Conservation (phyloP, 2,113 vertebrate genomes). For the Triplophysa dalaica region DNA sequence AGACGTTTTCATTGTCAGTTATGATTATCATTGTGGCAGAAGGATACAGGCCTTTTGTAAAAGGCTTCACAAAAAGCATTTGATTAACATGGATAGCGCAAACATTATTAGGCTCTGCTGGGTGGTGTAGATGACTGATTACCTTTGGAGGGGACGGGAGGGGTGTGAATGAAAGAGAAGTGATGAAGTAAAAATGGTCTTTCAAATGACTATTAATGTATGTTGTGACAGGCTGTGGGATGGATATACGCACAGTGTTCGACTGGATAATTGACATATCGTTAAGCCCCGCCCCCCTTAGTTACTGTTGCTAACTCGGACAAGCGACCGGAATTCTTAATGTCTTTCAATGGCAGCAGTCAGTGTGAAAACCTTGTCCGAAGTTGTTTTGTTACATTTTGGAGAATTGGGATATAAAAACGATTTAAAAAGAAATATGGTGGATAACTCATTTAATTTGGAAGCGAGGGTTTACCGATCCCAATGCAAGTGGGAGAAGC, state of each 20-base stretch:
- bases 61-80: conserved; percentile 43
- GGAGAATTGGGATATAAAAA: no score
- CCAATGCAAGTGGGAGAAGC: no score
- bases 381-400: no score
- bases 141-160: background rate
- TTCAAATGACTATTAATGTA: conserved; percentile 17
- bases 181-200: background rate
- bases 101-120: conserved; percentile 46
- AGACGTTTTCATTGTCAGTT: conserved; percentile 56
- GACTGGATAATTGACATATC: background rate
- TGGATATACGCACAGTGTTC: conserved; percentile 30
- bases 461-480: no score
- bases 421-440: no score
- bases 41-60: conserved; percentile 39
- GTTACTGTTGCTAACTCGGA: no score
- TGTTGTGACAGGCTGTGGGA: conserved; percentile 30
- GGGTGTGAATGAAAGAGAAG: background rate
- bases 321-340: no score
- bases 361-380: no score
- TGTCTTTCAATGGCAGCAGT: no score
- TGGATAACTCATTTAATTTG: no score
- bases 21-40: conserved; percentile 51
- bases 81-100: conserved; percentile 47
- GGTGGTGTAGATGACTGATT: conserved; percentile 20
- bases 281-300: no score